Base-by-base conservation (phyloP, 2,113 vertebrate genomes). In the Accipiter virgatus region DNA sequence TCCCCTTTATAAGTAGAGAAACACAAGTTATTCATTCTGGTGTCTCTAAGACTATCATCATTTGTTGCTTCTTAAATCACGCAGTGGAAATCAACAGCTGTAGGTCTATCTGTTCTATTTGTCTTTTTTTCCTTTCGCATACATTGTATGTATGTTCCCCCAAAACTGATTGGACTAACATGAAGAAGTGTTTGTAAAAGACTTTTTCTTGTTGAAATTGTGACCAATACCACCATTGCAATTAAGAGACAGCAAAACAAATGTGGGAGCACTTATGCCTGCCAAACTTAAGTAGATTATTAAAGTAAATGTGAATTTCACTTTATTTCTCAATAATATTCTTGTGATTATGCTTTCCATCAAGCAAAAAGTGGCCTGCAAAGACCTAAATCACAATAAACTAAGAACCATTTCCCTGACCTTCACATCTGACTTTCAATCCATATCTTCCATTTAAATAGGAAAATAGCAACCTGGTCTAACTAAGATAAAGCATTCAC, bases 341-440 rank as follows among this genome's bases (percentile, higher is more conserved):
- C 14, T 47, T 25, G 22, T n/a, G 36, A 73, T 78, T 62, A 29
- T 67, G 9, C 26, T 80, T 89, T 65, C 29, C 26, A 38, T 81
- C 7, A 18, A 58, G 67, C 10, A 71, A 91, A 85, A 93, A 50
- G 6, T 74, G 36, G 5, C 38, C 29, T 10, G 20, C 34, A 38
- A 86, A 92, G 29, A 62, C 86, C 93, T 92, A 96, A 94, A 82
- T 82, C 90, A 75, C 36, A 62, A 53, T 52, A 90, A 91, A 80
- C 75, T 58, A 85, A 91, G 86, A 97, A 65, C 70, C 13, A 31
- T 90, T 97, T 93, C 61, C 72, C 32, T 97, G 98, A 98, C 98
- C 98, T 97, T 98, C 96, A 96, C 79, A 95, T 89, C 73, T 95
- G 96, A 97, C 98, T 98, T 98, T 97, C 95, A 98, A 94, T 97